Percentiles rank a stretch among this genome's conserved stretches.
Evolutionary conservation across 2,888 invertebrate genomes (phyloP).

Genomic region (Reticulitermes lucifugus): DNA sequence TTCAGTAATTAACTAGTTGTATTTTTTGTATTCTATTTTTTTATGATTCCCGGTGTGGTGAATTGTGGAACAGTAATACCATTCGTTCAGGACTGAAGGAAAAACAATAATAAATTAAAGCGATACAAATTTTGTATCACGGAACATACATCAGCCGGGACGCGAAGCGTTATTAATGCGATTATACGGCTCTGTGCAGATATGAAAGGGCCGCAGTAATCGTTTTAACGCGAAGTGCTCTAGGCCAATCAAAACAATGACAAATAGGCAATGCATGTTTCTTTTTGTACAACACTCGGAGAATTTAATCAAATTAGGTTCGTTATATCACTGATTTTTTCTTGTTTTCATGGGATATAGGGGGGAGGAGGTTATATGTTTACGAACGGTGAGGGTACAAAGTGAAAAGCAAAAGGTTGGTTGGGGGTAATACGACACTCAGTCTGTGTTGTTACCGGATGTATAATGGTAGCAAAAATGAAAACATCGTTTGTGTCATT

Average conservation of each 20-base stretch:
- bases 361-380: neutral
- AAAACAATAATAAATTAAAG: slow-evolving; percentile 17
- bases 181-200: neutral
- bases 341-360: neutral
- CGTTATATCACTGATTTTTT: slow-evolving; percentile 7
- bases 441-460: neutral
- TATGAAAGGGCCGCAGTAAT: slow-evolving; percentile 1
- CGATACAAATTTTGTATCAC: neutral
- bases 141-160: neutral
- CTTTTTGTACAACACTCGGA: neutral
- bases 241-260: slow-evolving; percentile 11
- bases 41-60: neutral
- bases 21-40: neutral
- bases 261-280: slow-evolving; percentile 8
- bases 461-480: neutral
- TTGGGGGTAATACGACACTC: neutral
- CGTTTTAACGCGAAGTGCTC: slow-evolving; percentile 16
- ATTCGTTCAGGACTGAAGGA: neutral
- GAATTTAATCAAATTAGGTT: slow-evolving; percentile 12
- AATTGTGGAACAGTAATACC: neutral
- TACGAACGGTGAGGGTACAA: neutral
- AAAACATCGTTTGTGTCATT: slow-evolving; percentile 7
- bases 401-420: neutral
- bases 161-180: neutral
- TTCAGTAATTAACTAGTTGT: neutral